Base-by-base conservation (phyloP, 2,113 vertebrate genomes). In the Osmerus mordax region DNA sequence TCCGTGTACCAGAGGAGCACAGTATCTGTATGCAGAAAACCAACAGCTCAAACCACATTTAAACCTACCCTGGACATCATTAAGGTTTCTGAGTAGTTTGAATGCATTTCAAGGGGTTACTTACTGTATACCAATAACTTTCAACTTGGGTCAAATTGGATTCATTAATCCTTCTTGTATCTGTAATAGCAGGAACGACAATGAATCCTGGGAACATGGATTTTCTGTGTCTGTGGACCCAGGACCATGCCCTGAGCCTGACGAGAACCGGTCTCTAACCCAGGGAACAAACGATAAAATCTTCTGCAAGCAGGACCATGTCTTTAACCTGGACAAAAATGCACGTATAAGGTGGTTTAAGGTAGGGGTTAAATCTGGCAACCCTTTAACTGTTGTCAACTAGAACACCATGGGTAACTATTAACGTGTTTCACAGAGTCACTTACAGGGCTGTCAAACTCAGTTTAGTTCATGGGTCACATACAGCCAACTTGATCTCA, bases 281-380 rank as follows among this genome's bases (percentile, higher is more conserved):
- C 5, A 3, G 32, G 76, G 53, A 6, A 19, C 1, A 47, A 70
- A 0, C 0, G 2, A 0, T 0, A 0, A 3, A 2, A 16, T 91
- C 32, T 54, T 9, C 0, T 92, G 91, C 73, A 77, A 81, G 62
- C 82, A 78, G 73, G 8, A 0, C 0, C 69, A 86, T 58, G 66
- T 90, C 36, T 63, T 79, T 4, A 0, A 2, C 0, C 71, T 87
- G 18, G 84, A 80, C 18, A 12, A 0, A 2, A 58, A 51, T 2
- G 15, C n/a, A 4, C 68, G n/a, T 0, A 3, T 87, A 9, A 71
- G 32, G 15, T 92, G 90, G 90, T 71, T 87, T 75, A 92, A 91
- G 87, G 91, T 91, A 80, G 15, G 16, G 13, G 58, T 15, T 47
- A 9, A 47, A 12, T 47, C 18, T 65, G n/a, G 56, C 2, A 18